Base-by-base conservation (phyloP, 2,797 vertebrate species). In the Phataginus tricuspis region DNA sequence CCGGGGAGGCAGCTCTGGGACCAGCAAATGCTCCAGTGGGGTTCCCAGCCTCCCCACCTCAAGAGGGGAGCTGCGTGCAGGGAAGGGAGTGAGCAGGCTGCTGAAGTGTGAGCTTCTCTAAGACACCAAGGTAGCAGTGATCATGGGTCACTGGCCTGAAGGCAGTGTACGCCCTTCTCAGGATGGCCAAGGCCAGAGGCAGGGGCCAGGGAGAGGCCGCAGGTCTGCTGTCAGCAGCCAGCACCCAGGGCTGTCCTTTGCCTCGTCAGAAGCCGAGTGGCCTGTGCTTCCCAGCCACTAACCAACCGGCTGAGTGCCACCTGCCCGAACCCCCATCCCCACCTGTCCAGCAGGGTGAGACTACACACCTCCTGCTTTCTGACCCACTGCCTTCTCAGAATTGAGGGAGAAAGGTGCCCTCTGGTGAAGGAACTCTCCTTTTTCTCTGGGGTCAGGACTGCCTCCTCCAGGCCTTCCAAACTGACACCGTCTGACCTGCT, bases 401-500 rank as follows among this genome's bases (percentile, higher is more conserved):
- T 8, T 0, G 3, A 0, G 5, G 69, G 15, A 45, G 23, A n/a
- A 34, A 37, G 53, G 51, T 55, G n/a, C 45, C 61, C 55, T 21
- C 23, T 77, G 45, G n/a, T 23, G 74, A 23, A 66, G 49, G 72
- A 31, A 39, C 5, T n/a, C 7, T 63, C 49, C 34, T 15, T 13
- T 39, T 64, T 78, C 61, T 31, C 18, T 42, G 34, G n/a, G 19
- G 37, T 39, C 83, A 69, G 34, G 13, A 71, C 18, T 34, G 27
- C 45, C 27, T 15, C 39, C 88, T 49, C 45, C 0, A 0, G 25
- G 79, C n/a, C 69, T 37, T 29, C n/a, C 49, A n/a, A 51, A 53
- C 15, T 0, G n/a, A 31, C 9, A 42, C 68, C 0, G 3, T 27
- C 14, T 1, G 2, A 11, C 9, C 7, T 8, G 51, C 64, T 37